Conservation (phyloP, 2,797 vertebrate species). For the Acanthopagrus latus region DNA sequence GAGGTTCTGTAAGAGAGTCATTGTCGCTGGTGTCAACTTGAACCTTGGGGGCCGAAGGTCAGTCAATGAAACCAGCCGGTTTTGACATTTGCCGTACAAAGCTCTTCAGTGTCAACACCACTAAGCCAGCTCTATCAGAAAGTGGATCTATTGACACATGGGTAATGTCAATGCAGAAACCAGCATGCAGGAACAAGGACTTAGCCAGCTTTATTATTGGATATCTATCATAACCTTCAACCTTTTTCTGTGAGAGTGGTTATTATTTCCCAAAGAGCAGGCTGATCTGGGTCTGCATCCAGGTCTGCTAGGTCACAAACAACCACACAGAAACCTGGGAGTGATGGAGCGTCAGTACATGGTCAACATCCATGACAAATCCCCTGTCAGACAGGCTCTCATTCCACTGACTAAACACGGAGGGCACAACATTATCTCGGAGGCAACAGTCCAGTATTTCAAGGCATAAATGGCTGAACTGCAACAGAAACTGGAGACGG, state of each 20-base stretch:
- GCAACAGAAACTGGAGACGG: conserved; percentile 8
- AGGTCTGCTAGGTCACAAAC: conserved; percentile 48
- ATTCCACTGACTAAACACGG: conserved; percentile 67
- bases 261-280: conserved; percentile 58
- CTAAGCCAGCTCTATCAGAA: conserved; percentile 52
- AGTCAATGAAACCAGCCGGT: conserved; percentile 60
- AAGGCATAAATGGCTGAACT: not conserved
- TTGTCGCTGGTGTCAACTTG: conserved; percentile 49
- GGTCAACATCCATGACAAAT: conserved; percentile 75
- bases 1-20: conserved; percentile 46
- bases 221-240: conserved; percentile 57
- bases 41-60: conserved; percentile 33
- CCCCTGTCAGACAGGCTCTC: conserved; percentile 67
- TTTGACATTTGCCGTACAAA: conserved; percentile 68
- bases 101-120: conserved; percentile 44
- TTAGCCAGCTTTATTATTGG: conserved; percentile 45
- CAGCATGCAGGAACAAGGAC: conserved; percentile 39
- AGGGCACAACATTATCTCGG: conserved; percentile 27
- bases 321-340: conserved; percentile 51
- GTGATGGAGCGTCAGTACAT: conserved; percentile 64
- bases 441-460: conserved; percentile 14
- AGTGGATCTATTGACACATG: conserved; percentile 61
- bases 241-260: conserved; percentile 36
- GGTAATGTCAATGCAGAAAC: conserved; percentile 48
- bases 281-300: conserved; percentile 34